Base-by-base conservation (phyloP, 2,888 invertebrate genomes). In the Dicranocentrus wangi region DNA sequence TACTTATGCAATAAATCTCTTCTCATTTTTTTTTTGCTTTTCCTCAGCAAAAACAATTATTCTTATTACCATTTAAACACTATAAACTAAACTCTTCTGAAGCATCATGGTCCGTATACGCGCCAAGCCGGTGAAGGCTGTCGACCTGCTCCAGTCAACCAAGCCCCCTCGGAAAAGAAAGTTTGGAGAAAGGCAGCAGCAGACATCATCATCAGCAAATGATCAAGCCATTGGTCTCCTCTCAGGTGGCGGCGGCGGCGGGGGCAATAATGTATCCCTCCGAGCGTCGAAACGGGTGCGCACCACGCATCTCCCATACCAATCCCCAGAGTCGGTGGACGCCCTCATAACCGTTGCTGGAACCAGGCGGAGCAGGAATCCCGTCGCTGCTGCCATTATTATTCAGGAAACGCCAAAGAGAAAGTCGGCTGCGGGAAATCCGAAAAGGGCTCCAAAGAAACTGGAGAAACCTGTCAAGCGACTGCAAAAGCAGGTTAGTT, bases 221-320 rank as follows among this genome's bases (percentile, higher is more conserved):
- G 47, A 13, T 47, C 8, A 13, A n/a, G 27, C 21, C 1, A 8
- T 2, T 13, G 5, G 7, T 43, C 23, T 23, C 8, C 8, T 43
- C 21, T 15, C 43, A 13, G 2, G 17, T 7, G n/a, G 47, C 43
- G 21, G 25, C 32, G 43, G 25, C 3, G 25, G 10, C 23, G 65
- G 42, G 2, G 25, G 43, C 7, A 42, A 43, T 66, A 19, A 17
- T 69, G 17, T 13, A 27, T 60, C 71, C 15, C 13, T 28, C 0
- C 51, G 83, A 10, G 51, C 70, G 1, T 83, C 83, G 1, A 83
- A 82, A 39, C 13, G 83, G 51, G 61, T 79, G 1, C 51, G 82
- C 1, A 42, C 27, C 1, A 61, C 61, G 1, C 43, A 39, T 51
- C 15, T 80, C 2, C 79, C 83, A 1, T 83, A 83, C 25, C 83